These are phyloP conservation scores for Nannoperca obscura DNA, from an alignment of 2,797 vertebrate genomes.

Conservation along the genomic window DNA sequence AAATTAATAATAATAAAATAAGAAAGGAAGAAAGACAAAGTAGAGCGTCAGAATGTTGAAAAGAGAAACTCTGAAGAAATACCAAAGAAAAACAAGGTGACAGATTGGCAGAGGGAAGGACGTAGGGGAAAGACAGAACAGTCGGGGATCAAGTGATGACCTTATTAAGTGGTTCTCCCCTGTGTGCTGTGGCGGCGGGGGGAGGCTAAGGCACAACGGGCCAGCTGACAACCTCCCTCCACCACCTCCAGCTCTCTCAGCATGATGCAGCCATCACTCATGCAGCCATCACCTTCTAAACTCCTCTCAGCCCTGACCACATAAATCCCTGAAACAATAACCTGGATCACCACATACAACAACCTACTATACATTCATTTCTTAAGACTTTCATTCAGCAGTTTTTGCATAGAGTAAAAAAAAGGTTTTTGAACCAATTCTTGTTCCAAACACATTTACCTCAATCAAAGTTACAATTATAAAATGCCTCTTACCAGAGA, in stretches of 20 bases:
- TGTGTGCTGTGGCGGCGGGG: conserved; percentile 47
- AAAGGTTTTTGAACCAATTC: neutral
- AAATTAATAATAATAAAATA: neutral
- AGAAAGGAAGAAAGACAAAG: neutral
- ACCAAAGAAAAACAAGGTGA: conserved; percentile 20
- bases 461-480: neutral
- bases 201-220: conserved; percentile 55
- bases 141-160: conserved; percentile 78
- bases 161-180: conserved; percentile 77
- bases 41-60: neutral
- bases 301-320: conserved; percentile 35
- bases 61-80: neutral
- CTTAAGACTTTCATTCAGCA: neutral
- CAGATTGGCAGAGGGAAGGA: conserved; percentile 35
- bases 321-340: conserved; percentile 17
- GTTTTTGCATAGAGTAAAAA: neutral
- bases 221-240: conserved; percentile 56
- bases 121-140: conserved; percentile 41
- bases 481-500: conserved; percentile 10
- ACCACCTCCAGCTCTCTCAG: conserved; percentile 59
- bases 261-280: conserved; percentile 56
- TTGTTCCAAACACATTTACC: conserved; percentile 2
- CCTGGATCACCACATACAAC: neutral
- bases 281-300: conserved; percentile 18
- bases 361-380: neutral